Percentiles rank a stretch among this genome's conserved stretches.
Conservation (phyloP, 2,888 invertebrate genomes). For the Synanthedon andrenaeformis region DNA sequence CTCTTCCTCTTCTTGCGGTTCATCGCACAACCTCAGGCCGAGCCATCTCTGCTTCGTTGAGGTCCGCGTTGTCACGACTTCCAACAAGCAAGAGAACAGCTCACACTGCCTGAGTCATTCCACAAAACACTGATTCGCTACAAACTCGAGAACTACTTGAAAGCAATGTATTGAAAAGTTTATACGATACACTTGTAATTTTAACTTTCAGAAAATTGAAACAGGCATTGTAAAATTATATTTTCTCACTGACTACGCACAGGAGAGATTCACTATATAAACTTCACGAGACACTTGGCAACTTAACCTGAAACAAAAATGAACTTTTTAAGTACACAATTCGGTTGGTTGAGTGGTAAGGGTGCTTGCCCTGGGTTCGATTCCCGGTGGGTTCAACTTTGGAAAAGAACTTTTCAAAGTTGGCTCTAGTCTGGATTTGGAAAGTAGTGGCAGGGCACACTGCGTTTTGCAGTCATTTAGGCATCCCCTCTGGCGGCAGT, state of each 20-base stretch:
- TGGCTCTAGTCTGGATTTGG: no score
- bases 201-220: neutral
- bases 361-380: no score
- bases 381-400: no score
- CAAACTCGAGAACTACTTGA: neutral
- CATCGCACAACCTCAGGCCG: slow-evolving; percentile 69
- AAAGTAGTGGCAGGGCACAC: no score
- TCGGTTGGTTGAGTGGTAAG: no score
- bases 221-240: no score
- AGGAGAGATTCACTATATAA: neutral
- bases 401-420: no score
- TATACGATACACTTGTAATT: neutral
- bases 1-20: slow-evolving; percentile 45
- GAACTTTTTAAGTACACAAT: neutral
- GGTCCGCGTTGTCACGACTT: slow-evolving; percentile 43
- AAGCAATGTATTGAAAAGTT: neutral
- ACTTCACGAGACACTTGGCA: neutral
- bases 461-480: no score
- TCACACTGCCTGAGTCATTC: neutral
- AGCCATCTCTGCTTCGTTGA: slow-evolving; percentile 62
- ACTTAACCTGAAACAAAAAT: neutral
- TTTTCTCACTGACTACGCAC: no score
- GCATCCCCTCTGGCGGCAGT: no score
- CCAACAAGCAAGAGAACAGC: slow-evolving; percentile 14
- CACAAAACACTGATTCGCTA: neutral